Conservation (phyloP, 2,888 invertebrate species). For the Dryadula phaetusa region DNA sequence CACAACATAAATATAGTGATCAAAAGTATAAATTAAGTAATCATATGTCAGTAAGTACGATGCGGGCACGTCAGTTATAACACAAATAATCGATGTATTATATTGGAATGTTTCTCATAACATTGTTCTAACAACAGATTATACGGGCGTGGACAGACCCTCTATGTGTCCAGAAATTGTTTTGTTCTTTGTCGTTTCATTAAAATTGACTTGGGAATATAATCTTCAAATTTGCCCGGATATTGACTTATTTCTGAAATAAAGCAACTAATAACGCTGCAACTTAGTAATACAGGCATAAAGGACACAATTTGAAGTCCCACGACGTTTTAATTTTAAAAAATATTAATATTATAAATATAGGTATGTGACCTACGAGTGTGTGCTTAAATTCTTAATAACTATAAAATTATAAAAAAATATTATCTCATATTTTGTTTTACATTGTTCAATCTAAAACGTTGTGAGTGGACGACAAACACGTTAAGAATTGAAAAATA, state of each 20-base stretch:
- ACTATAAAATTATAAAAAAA: too few species aligned
- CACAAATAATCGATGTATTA: slow-evolving; percentile 44
- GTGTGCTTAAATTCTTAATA: too few species aligned
- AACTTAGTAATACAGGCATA: not conserved
- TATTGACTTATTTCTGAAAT: slow-evolving; percentile 6
- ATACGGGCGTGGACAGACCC: slow-evolving; percentile 61
- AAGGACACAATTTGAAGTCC: not conserved
- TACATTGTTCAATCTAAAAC: not conserved
- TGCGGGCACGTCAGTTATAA: slow-evolving; percentile 54
- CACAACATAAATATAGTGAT: not conserved
- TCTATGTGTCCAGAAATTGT: slow-evolving; percentile 27
- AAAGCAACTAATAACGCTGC: not conserved
- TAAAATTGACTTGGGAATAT: slow-evolving; percentile 19
- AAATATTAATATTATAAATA: too few species aligned
- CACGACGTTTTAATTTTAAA: not conserved
- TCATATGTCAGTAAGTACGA: slow-evolving; percentile 44
- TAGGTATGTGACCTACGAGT: too few species aligned
- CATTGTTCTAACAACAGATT: slow-evolving; percentile 57
- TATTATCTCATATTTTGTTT: not conserved
- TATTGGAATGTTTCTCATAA: slow-evolving; percentile 50
- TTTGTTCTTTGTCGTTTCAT: slow-evolving; percentile 23
- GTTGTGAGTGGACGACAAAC: not conserved
- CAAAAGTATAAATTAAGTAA: slow-evolving; percentile 9
- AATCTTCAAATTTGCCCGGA: not conserved
- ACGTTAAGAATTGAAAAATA: slow-evolving; percentile 14